A percentile compares a stretch with the other conserved stretches of the same genome.
These are phyloP conservation scores for Strix uralensis DNA, from an alignment of 2,113 vertebrate species.

Conservation along the genomic window DNA sequence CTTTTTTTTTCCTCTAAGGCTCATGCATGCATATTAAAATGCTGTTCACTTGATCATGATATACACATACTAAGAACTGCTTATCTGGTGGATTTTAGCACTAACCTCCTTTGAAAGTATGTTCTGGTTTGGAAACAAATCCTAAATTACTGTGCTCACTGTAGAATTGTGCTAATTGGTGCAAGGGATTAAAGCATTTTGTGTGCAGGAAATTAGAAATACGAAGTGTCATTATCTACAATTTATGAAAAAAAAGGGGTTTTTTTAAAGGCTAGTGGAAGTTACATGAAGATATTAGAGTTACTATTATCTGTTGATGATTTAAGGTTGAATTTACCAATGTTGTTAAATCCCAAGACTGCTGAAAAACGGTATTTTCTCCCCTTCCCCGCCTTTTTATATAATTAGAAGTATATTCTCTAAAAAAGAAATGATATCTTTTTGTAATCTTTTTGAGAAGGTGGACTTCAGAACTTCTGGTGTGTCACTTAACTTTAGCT, in stretches of 20 bases:
- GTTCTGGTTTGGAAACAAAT: neutral
- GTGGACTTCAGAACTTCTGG: neutral
- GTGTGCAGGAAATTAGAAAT: neutral
- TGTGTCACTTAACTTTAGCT: neutral
- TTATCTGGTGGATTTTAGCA: neutral
- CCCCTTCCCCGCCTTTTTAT: neutral
- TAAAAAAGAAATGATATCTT: neutral
- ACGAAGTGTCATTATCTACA: neutral
- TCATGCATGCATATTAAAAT: neutral
- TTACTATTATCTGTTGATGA: neutral
- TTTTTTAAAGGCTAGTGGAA: neutral
- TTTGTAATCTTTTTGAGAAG: neutral
- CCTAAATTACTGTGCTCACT: neutral
- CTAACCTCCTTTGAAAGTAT: neutral
- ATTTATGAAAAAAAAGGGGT: neutral
- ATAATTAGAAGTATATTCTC: neutral
- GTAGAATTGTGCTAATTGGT: slow-evolving; percentile 1
- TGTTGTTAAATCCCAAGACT: neutral
- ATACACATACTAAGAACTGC: neutral
- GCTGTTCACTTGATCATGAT: neutral
- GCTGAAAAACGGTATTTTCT: neutral
- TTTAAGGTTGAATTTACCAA: neutral
- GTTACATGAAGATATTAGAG: neutral
- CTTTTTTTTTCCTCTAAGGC: neutral
- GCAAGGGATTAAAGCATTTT: neutral